These are phyloP conservation scores for Strigops habroptila DNA, from an alignment of 2,113 vertebrate species.

Conservation along the genomic window DNA sequence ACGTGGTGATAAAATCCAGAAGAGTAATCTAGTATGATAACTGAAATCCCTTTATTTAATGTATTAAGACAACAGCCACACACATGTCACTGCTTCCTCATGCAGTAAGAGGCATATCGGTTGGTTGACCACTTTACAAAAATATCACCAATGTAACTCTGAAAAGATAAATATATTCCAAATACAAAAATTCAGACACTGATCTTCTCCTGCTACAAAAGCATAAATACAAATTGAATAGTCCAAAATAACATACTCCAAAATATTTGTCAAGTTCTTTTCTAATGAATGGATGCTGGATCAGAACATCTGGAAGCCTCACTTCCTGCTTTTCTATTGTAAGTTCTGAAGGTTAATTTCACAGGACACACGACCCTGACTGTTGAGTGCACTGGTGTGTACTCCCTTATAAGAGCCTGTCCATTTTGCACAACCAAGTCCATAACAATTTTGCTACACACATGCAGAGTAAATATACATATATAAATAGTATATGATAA, in stretches of 20 bases:
- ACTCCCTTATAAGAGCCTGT: not conserved
- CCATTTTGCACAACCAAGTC: not conserved
- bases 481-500: not conserved
- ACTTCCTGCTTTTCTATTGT: not conserved
- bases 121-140: not conserved
- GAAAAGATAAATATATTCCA: not conserved
- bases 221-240: not conserved
- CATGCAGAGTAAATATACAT: not conserved
- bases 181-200: not conserved
- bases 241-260: not conserved
- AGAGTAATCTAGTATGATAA: not conserved
- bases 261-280: not conserved
- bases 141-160: not conserved
- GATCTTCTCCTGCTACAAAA: not conserved
- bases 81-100: not conserved
- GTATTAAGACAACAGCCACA: not conserved
- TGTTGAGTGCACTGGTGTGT: too few relatives aligned
- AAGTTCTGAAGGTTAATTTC: not conserved
- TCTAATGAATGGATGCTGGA: not conserved
- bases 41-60: not conserved
- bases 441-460: not conserved
- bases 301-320: not conserved
- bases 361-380: not conserved
- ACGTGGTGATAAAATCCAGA: not conserved
- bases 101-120: rapidly evolving